A percentile compares a stretch with the other conserved stretches of the same genome.
phyloP scores from a whole-genome alignment of 2,888 invertebrate genomes.

The Tetragonula carbonaria region DNA sequence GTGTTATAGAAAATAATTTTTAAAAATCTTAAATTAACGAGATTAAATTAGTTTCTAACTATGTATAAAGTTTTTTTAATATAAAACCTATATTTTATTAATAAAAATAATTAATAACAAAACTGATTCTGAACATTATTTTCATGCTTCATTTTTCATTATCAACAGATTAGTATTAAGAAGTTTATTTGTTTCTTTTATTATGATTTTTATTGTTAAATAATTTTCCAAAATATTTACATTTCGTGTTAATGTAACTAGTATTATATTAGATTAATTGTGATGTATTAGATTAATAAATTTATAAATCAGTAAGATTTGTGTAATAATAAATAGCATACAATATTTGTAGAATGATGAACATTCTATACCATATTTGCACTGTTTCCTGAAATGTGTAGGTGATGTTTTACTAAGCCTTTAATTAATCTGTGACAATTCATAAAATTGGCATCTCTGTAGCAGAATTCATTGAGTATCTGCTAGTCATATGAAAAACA shows the following conservation, averaged over 20 bases:
- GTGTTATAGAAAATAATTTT: neutral
- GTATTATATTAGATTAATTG: neutral
- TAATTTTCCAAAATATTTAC: conserved; percentile 13
- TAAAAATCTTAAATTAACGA: neutral
- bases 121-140: neutral
- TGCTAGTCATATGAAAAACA: conserved; percentile 69
- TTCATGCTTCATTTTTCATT: conserved; percentile 10
- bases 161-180: conserved; percentile 11
- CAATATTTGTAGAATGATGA: conserved; percentile 19
- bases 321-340: conserved; percentile 20
- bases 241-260: conserved; percentile 16
- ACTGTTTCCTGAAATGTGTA: conserved; percentile 77
- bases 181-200: neutral
- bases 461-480: conserved; percentile 71
- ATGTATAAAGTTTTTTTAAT: neutral
- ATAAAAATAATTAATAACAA: conserved; percentile 10
- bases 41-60: neutral
- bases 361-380: conserved; percentile 77
- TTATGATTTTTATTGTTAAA: neutral
- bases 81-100: neutral
- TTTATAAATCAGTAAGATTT: conserved; percentile 22
- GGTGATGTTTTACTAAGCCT: conserved; percentile 79
- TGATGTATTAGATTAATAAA: conserved; percentile 11
- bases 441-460: conserved; percentile 73
- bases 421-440: conserved; percentile 79